phyloP scores from a whole-genome alignment of 2,797 vertebrate species.

The Pygocentrus nattereri region DNA sequence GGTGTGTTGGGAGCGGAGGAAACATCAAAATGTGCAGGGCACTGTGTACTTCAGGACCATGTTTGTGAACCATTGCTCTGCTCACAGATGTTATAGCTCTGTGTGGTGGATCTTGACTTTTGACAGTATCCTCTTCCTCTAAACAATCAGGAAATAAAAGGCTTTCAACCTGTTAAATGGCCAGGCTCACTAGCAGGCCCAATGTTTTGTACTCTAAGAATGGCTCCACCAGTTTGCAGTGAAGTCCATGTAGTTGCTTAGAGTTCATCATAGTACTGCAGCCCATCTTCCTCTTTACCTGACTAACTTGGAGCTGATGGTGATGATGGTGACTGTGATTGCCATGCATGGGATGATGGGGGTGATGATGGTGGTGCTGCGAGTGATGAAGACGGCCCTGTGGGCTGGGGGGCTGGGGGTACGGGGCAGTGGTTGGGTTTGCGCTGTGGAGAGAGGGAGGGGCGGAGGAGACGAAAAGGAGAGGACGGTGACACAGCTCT shows the following conservation, averaged over 20 bases:
- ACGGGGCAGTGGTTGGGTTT: slow-evolving; percentile 66
- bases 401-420: slow-evolving; percentile 78
- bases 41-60: too few relatives aligned
- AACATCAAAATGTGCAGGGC: too few relatives aligned
- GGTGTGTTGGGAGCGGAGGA: too few relatives aligned
- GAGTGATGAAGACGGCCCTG: slow-evolving; percentile 78
- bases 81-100: neutral
- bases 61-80: too few relatives aligned
- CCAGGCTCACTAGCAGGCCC: too few relatives aligned
- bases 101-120: neutral
- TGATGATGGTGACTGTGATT: slow-evolving; percentile 80
- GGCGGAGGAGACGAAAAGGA: slow-evolving; percentile 77
- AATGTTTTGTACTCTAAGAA: too few relatives aligned
- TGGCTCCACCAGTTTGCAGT: too few relatives aligned
- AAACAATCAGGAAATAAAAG: neutral
- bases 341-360: slow-evolving; percentile 68
- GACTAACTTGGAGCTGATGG: slow-evolving; percentile 74
- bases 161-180: too few relatives aligned
- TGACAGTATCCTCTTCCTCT: neutral
- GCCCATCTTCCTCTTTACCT: slow-evolving; percentile 66
- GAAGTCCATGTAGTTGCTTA: too few relatives aligned
- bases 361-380: slow-evolving; percentile 76
- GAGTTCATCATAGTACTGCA: neutral
- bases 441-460: slow-evolving; percentile 70
- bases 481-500: slow-evolving; percentile 79